phyloP scores from a whole-genome alignment of 2,113 vertebrate species.

The Brachypodius melanocephalos region DNA sequence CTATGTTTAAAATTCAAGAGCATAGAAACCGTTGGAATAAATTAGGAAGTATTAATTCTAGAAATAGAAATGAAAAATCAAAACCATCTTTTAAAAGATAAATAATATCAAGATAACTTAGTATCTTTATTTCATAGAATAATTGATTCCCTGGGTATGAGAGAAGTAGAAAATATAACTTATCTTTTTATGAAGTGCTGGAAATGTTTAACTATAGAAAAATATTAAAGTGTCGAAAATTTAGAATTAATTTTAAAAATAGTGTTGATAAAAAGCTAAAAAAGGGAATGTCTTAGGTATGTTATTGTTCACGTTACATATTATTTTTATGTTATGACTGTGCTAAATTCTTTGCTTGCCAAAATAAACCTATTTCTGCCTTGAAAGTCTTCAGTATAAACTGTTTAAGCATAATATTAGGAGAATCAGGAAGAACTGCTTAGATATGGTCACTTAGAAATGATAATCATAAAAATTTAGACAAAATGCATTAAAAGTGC shows the following conservation, averaged over 20 bases:
- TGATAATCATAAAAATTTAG: neutral
- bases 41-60: neutral
- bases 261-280: neutral
- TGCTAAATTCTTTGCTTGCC: neutral
- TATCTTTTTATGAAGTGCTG: neutral
- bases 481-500: neutral
- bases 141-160: neutral
- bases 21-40: neutral
- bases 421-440: neutral
- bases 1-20: neutral
- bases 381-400: neutral
- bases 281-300: rapidly evolving
- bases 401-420: neutral
- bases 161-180: neutral
- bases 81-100: neutral
- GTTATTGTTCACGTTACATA: neutral
- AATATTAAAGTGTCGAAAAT: neutral
- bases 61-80: neutral
- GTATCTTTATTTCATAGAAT: neutral
- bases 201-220: neutral
- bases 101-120: neutral
- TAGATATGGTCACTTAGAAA: neutral
- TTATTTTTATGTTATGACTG: neutral
- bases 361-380: neutral
- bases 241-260: neutral